phyloP scores from a whole-genome alignment of 2,888 invertebrate genomes.

The Meiosimyza platycephala region DNA sequence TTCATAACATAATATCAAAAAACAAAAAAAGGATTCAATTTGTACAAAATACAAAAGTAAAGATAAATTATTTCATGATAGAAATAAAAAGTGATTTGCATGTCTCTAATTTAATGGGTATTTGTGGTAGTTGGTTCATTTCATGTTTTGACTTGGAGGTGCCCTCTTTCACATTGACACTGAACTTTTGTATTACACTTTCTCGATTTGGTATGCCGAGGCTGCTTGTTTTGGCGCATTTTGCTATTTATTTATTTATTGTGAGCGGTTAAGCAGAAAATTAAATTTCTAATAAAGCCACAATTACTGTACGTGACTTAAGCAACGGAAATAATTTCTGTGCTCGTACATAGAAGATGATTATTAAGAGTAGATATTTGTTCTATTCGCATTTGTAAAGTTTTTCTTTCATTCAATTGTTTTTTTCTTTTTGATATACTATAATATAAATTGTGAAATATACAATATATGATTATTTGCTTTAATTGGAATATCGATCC shows the following conservation, averaged over 20 bases:
- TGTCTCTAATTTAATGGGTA: constrained; percentile 22
- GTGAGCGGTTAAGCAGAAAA: not conserved
- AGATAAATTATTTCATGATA: too few species aligned
- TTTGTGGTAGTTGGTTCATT: not conserved
- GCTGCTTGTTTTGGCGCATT: constrained; percentile 10
- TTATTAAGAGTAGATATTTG: not conserved
- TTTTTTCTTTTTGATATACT: too few species aligned
- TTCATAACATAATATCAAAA: too few species aligned
- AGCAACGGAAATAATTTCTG: not conserved
- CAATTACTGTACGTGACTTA: constrained; percentile 7
- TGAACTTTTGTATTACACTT: not conserved
- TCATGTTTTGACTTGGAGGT: not conserved
- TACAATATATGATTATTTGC: not conserved
- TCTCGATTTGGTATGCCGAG: not conserved
- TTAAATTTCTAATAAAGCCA: not conserved
- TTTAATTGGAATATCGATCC: not conserved
- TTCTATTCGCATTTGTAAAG: too few species aligned
- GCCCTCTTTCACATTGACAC: constrained; percentile 18
- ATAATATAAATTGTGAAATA: not conserved
- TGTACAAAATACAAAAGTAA: too few species aligned
- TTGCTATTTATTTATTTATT: constrained; percentile 8
- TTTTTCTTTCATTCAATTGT: too few species aligned
- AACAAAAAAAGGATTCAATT: too few species aligned
- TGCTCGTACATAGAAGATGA: not conserved
- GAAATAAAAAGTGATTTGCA: not conserved